Evolutionary conservation across 92 coral and sea anemone species (phyloP).

Genomic region (Zoanthus solanderi): DNA sequence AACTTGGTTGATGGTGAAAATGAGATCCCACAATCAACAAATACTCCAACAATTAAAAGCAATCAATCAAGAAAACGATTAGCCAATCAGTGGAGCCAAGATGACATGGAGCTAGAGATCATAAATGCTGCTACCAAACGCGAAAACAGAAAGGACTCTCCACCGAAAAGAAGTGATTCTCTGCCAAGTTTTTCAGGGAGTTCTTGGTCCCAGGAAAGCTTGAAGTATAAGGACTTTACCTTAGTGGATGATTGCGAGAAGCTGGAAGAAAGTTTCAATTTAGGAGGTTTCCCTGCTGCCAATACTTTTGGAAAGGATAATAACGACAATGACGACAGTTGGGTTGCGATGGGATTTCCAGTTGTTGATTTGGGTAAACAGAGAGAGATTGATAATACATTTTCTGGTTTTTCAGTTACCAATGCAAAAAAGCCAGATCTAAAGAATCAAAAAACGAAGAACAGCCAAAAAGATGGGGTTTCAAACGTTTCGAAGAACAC

Average conservation of each 20-base stretch:
- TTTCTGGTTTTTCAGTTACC: conserved; percentile 11
- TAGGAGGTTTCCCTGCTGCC: conserved; percentile 40
- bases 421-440: not conserved
- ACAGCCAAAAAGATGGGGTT: not conserved
- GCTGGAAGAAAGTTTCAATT: conserved; percentile 39
- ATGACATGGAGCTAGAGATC: conserved; percentile 52
- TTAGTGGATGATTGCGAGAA: conserved; percentile 42
- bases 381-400: not conserved
- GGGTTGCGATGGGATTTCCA: conserved; percentile 89
- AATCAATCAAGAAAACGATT: conserved; percentile 16
- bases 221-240: conserved; percentile 52
- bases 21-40: not conserved
- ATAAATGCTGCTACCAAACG: conserved; percentile 12
- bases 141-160: conserved; percentile 32
- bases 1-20: not conserved
- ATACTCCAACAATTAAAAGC: not conserved
- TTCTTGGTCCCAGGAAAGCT: conserved; percentile 89
- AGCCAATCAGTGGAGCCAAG: conserved; percentile 57
- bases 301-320: conserved; percentile 52
- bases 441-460: not conserved
- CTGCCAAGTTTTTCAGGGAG: conserved; percentile 86
- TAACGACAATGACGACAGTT: conserved; percentile 65
- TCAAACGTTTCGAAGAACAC: not conserved
- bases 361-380: conserved; percentile 77
- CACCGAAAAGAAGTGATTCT: conserved; percentile 70